These are phyloP conservation scores for Tiliqua scincoides DNA, from an alignment of 2,113 vertebrate species.

Conservation along the genomic window DNA sequence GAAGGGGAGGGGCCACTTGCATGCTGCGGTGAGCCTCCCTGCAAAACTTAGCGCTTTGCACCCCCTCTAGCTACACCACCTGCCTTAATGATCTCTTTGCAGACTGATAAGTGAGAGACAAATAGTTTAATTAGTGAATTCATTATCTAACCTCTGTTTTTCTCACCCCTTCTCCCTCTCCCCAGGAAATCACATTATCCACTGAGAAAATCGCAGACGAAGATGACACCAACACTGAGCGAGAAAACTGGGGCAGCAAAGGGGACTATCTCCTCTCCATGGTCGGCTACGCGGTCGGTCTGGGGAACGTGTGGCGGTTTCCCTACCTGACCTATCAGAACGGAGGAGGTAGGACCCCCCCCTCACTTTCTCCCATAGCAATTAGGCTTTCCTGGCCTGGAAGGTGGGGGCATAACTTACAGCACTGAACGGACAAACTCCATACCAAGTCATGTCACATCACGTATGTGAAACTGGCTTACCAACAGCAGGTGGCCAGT, in stretches of 20 bases:
- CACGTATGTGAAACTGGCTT: no score
- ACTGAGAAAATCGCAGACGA: slow-evolving; percentile 51
- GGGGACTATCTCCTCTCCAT: slow-evolving; percentile 92
- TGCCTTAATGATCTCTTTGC: no score
- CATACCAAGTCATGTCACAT: no score
- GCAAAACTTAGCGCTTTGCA: no score
- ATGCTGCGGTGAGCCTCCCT: no score
- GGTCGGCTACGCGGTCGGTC: slow-evolving; percentile 93
- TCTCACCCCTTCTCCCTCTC: slow-evolving; percentile 27
- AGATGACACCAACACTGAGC: slow-evolving; percentile 79
- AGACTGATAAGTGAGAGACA: no score
- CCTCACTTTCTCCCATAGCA: accelerated
- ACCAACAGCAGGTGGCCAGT: not conserved
- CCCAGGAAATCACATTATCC: slow-evolving; percentile 68
- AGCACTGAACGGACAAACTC: not conserved
- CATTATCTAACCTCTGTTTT: not conserved
- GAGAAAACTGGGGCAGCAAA: slow-evolving; percentile 93
- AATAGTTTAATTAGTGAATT: not conserved
- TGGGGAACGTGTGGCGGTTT: slow-evolving; percentile 97
- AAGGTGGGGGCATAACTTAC: accelerated
- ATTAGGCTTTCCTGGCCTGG: not conserved
- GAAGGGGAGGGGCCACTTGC: no score
- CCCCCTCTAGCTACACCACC: no score
- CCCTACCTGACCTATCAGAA: slow-evolving; percentile 94
- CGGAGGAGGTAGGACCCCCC: slow-evolving; percentile 83